phyloP scores from a whole-genome alignment of 2,888 invertebrate genomes.

The Luffia ferchaultella region DNA sequence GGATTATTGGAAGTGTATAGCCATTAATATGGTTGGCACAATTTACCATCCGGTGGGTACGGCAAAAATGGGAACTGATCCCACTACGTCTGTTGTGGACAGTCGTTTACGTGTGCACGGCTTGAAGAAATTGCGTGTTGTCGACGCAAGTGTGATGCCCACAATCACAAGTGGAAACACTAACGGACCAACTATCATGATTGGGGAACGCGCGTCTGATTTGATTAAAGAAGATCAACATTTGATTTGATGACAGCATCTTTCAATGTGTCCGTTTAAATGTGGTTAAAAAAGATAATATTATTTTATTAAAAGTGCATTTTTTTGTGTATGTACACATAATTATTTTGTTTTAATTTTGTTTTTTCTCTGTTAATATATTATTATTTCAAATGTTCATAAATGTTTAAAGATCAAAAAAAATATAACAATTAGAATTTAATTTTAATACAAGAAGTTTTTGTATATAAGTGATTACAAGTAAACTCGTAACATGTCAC shows the following conservation, averaged over 20 bases:
- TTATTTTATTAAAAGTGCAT: neutral
- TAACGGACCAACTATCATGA: constrained; percentile 81
- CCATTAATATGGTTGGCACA: constrained; percentile 43
- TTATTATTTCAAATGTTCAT: too few relatives aligned
- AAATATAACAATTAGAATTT: too few relatives aligned
- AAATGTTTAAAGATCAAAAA: too few relatives aligned
- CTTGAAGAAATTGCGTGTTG: constrained; percentile 70
- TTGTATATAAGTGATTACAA: too few relatives aligned
- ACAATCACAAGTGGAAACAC: constrained; percentile 78
- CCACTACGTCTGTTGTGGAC: constrained; percentile 64
- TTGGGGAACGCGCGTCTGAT: constrained; percentile 79
- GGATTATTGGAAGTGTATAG: constrained; percentile 34
- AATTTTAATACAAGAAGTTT: too few relatives aligned
- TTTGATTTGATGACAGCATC: too few relatives aligned
- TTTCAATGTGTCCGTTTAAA: too few relatives aligned
- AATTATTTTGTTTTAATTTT: neutral
- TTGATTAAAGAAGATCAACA: constrained; percentile 66
- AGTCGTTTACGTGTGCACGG: constrained; percentile 71
- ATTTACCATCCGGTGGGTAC: constrained; percentile 8
- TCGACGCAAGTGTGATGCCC: constrained; percentile 84
- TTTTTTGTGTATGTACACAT: neutral
- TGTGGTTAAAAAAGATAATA: too few relatives aligned
- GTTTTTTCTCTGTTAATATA: neutral
- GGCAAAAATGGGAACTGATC: constrained; percentile 6
- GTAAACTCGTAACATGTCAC: too few relatives aligned